Conservation (phyloP, 2,113 vertebrate genomes). For the Psephotus haematonotus region DNA sequence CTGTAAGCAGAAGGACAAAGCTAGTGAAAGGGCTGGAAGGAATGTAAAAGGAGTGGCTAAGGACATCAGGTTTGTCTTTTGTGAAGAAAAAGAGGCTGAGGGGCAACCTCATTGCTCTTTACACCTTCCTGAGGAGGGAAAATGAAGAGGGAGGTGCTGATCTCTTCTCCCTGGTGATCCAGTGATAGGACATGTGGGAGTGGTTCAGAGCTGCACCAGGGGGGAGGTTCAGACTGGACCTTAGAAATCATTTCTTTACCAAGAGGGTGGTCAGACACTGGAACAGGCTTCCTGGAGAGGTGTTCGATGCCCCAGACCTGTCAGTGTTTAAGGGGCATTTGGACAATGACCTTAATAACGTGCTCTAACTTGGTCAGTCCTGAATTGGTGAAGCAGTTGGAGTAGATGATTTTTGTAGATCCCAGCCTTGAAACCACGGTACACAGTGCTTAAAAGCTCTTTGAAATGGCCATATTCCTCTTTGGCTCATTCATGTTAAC, state of each 20-base stretch:
- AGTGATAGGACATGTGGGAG: neutral
- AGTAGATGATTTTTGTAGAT: neutral
- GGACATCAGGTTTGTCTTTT: neutral
- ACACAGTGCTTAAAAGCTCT: neutral
- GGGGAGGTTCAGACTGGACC: neutral
- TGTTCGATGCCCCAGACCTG: rapidly evolving
- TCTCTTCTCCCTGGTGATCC: neutral
- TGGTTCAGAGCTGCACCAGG: neutral
- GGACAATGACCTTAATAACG: neutral
- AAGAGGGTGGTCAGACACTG: neutral
- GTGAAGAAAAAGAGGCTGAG: neutral
- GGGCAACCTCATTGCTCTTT: neutral
- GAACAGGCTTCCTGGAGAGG: neutral
- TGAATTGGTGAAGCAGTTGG: neutral
- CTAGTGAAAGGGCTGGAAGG: neutral
- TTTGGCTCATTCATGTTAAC: neutral
- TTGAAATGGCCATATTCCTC: neutral
- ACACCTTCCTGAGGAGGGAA: neutral
- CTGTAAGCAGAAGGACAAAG: neutral
- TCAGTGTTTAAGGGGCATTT: neutral
- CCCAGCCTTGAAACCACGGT: neutral
- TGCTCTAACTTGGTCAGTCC: neutral
- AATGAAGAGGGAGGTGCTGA: neutral
- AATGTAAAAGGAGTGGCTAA: neutral
- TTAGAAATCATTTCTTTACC: neutral